phyloP scores from a whole-genome alignment of 2,113 vertebrate species.

The Danionella cerebrum region DNA sequence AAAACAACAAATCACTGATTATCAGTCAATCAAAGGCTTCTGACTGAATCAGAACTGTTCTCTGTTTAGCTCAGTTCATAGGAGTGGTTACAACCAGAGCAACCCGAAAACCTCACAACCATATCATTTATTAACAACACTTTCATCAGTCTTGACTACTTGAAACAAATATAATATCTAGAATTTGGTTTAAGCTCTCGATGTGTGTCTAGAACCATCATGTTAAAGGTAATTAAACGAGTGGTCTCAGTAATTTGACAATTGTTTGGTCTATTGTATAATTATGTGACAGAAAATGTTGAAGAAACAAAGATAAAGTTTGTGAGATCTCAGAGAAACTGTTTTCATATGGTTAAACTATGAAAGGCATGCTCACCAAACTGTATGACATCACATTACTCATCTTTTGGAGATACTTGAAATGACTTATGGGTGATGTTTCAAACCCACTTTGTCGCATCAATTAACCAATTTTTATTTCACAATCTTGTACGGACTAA shows the following conservation, averaged over 20 bases:
- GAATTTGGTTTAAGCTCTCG: too few relatives aligned
- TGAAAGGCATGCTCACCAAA: not conserved
- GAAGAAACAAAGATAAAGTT: not conserved
- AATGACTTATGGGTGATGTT: not conserved
- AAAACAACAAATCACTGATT: slow-evolving; percentile 32
- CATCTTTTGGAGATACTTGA: not conserved
- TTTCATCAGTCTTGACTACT: too few relatives aligned
- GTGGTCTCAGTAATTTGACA: too few relatives aligned
- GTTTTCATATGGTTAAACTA: not conserved
- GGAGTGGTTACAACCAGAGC: not conserved
- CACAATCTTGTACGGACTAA: too few relatives aligned
- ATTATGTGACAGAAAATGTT: slow-evolving; percentile 1
- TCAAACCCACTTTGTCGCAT: too few relatives aligned
- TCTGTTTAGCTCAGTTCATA: not conserved
- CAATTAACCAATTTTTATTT: too few relatives aligned
- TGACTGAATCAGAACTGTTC: not conserved
- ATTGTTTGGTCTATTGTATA: too few relatives aligned
- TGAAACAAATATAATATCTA: too few relatives aligned
- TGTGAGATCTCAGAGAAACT: not conserved
- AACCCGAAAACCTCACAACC: not conserved
- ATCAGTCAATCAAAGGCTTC: not conserved
- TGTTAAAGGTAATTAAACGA: too few relatives aligned
- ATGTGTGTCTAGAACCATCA: too few relatives aligned
- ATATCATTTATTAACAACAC: not conserved
- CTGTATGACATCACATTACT: not conserved